Base-by-base conservation (phyloP, 2,888 invertebrate species). In the Chironomus riparius region DNA sequence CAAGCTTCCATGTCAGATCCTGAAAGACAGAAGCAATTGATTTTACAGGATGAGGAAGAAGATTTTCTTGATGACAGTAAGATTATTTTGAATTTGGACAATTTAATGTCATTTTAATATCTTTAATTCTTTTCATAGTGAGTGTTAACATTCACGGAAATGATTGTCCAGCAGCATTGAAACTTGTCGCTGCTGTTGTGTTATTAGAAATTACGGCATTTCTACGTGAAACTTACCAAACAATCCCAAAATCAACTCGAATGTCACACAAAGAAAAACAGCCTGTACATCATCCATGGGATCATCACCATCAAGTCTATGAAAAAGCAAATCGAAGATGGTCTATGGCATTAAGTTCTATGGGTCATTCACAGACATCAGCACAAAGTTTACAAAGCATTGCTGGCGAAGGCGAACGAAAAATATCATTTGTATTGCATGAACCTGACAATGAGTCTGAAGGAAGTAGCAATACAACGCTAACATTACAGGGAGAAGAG, bases 121-220 rank as follows among this genome's bases (percentile, higher is more conserved):
- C 22, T 24, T 24, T 24, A n/a, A n/a, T n/a, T n/a, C n/a, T n/a
- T n/a, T n/a, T n/a, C n/a, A 24, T 2, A 74, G 85, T 87, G 0
- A 87, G 86, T 4, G 87, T 87, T 5, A 86, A 87, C 81, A 86
- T 88, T 0, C 85, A 87, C 77, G 96, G 95, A 62, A 90, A 93
- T 0, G 91, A 91, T 78, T 98, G 98, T 82, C 95, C 95, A 0
- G 88, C 93, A 79, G 92, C 95, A 0, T 86, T 99, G 71, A 91
- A 97, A 81, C 87, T 98, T 79, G 89, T 98, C 68, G 98, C 98
- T 2, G 98, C 98, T 82, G 91, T 95, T 76, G 87, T 99, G 21
- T 87, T 99, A n/a, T 89, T 94, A 81, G 99, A 99, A 87, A 96
- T 99, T 77, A 98, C 99, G 0, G 90, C 97, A 0, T 99, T 98